Percentiles rank a stretch among this genome's conserved stretches.
Evolutionary conservation across 2,888 invertebrate genomes (phyloP).

Genomic region (Tetragnatha montana): DNA sequence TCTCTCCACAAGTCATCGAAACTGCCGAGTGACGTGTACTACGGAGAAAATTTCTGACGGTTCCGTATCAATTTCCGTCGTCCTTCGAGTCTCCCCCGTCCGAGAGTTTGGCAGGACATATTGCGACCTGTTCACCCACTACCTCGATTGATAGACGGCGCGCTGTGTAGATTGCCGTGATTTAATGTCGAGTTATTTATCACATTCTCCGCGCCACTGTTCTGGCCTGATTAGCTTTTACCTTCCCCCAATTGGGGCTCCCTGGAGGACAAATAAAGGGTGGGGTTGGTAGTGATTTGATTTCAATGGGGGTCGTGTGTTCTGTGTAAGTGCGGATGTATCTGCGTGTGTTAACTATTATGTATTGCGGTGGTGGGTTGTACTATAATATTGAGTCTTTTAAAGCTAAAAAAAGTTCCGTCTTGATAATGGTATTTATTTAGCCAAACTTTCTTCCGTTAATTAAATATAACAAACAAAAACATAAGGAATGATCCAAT

Average conservation of each 20-base stretch:
- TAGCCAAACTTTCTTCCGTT: too few relatives aligned
- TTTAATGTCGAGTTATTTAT: slow-evolving; percentile 9
- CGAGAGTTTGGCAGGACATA: not conserved
- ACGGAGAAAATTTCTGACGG: slow-evolving; percentile 18
- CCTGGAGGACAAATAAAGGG: not conserved
- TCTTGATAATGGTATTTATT: too few relatives aligned
- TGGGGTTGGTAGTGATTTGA: not conserved
- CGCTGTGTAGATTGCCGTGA: slow-evolving; percentile 7
- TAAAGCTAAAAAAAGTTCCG: too few relatives aligned
- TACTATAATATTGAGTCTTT: too few relatives aligned
- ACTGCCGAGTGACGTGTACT: slow-evolving; percentile 11
- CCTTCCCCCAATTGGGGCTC: not conserved
- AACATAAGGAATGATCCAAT: too few relatives aligned
- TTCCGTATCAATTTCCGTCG: slow-evolving; percentile 44
- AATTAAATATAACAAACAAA: too few relatives aligned
- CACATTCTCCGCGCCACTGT: not conserved
- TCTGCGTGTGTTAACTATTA: too few relatives aligned
- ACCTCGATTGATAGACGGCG: not conserved
- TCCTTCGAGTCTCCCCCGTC: not conserved
- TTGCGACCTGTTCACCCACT: not conserved
- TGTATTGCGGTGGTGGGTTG: too few relatives aligned
- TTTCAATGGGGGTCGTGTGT: too few relatives aligned
- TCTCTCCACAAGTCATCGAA: slow-evolving; percentile 14
- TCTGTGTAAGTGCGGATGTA: too few relatives aligned
- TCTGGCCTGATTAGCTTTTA: not conserved